These are phyloP conservation scores for Sebastes jordani DNA, from an alignment of 2,797 vertebrate species.

Conservation along the genomic window DNA sequence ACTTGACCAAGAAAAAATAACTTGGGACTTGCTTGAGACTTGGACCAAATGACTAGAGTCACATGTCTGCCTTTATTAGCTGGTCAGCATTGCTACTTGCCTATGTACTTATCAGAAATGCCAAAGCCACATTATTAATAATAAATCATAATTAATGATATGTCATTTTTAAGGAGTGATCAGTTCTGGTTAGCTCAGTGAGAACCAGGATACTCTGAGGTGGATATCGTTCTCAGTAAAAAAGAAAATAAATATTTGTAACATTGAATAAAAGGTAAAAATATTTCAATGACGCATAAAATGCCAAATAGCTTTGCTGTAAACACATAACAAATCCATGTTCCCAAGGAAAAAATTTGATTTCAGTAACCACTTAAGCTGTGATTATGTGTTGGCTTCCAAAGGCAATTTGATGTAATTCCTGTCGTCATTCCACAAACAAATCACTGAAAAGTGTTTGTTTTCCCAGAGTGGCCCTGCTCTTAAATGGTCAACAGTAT, in stretches of 20 bases:
- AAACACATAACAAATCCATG: slow-evolving; percentile 7
- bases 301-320: neutral
- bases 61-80: neutral
- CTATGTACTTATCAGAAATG: neutral
- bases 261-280: neutral
- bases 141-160: neutral
- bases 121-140: neutral
- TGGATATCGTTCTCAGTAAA: neutral
- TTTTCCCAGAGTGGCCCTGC: slow-evolving; percentile 59
- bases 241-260: neutral
- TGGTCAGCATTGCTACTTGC: neutral
- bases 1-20: neutral
- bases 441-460: slow-evolving; percentile 58
- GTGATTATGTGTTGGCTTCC: slow-evolving; percentile 60
- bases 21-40: neutral
- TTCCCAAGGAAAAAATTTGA: slow-evolving; percentile 52
- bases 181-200: neutral
- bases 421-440: slow-evolving; percentile 63
- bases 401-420: slow-evolving; percentile 62
- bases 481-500: slow-evolving; percentile 57
- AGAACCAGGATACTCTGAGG: neutral
- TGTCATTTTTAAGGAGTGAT: neutral
- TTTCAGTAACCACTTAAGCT: slow-evolving; percentile 45
- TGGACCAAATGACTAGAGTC: neutral
- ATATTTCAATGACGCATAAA: neutral